Percentiles rank a stretch among this genome's conserved stretches.
phyloP scores from a whole-genome alignment of 2,797 vertebrate genomes.

The Oryzias dopingdopingensis region DNA sequence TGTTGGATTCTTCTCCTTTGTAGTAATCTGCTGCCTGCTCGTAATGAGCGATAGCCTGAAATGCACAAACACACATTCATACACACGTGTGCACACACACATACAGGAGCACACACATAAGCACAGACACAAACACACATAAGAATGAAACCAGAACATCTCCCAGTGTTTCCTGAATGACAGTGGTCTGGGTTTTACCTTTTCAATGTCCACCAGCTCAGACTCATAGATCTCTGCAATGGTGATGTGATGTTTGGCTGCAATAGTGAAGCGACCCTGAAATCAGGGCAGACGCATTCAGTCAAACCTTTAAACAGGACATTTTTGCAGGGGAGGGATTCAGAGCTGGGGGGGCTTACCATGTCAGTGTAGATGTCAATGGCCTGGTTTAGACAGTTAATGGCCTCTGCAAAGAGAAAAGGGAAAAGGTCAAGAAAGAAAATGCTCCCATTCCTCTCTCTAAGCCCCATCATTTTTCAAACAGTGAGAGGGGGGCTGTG shows the following conservation, averaged over 20 bases:
- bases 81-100: not conserved
- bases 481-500: too few relatives aligned
- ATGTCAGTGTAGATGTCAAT: slow-evolving; percentile 99
- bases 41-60: slow-evolving; percentile 74
- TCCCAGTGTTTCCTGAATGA: not conserved
- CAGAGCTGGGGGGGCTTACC: slow-evolving; percentile 75
- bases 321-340: not conserved
- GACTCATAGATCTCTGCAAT: slow-evolving; percentile 75
- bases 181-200: slow-evolving; percentile 46
- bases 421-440: slow-evolving; percentile 32
- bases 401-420: slow-evolving; percentile 88
- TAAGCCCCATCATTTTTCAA: too few relatives aligned
- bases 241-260: slow-evolving; percentile 82
- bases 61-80: slow-evolving; percentile 7
- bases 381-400: slow-evolving; percentile 98
- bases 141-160: not conserved
- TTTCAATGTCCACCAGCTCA: slow-evolving; percentile 75
- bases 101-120: not conserved
- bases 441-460: too few relatives aligned
- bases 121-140: not conserved
- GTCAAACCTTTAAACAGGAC: not conserved
- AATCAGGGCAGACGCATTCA: slow-evolving; percentile 9
- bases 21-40: slow-evolving; percentile 81
- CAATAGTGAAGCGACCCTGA: slow-evolving; percentile 78
- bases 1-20: slow-evolving; percentile 75